These are phyloP conservation scores for Drosophila falleni DNA, from an alignment of 2,888 invertebrate species.

Conservation along the genomic window DNA sequence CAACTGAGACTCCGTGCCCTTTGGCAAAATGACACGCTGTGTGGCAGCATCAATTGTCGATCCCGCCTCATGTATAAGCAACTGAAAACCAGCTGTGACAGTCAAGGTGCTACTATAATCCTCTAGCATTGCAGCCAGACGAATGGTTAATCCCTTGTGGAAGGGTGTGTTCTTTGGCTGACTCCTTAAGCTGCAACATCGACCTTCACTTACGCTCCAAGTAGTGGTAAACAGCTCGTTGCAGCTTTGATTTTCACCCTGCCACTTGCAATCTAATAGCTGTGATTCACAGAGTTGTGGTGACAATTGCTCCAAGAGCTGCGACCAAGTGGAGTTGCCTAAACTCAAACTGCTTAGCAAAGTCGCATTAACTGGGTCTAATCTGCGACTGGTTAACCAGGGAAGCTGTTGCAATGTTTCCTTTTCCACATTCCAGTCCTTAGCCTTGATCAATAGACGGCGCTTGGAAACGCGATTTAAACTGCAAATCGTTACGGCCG, in stretches of 20 bases:
- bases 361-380: not conserved
- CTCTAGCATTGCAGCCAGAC: slow-evolving; percentile 86
- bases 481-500: slow-evolving; percentile 87
- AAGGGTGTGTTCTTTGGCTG: slow-evolving; percentile 86
- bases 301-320: slow-evolving; percentile 82
- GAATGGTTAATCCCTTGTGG: slow-evolving; percentile 87
- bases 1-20: slow-evolving; percentile 87
- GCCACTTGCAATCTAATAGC: slow-evolving; percentile 88
- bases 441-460: slow-evolving; percentile 76
- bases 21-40: slow-evolving; percentile 86
- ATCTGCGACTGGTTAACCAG: slow-evolving; percentile 31
- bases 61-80: slow-evolving; percentile 88
- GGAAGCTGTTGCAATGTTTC: slow-evolving; percentile 58
- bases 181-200: slow-evolving; percentile 90
- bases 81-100: slow-evolving; percentile 87
- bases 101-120: slow-evolving; percentile 88
- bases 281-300: slow-evolving; percentile 87
- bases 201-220: slow-evolving; percentile 85
- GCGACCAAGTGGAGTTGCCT: slow-evolving; percentile 25
- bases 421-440: slow-evolving; percentile 83
- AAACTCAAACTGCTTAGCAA: not conserved
- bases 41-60: slow-evolving; percentile 87
- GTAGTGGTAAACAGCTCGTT: slow-evolving; percentile 86
- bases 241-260: slow-evolving; percentile 86
- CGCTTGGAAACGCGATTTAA: slow-evolving; percentile 86